A percentile compares a stretch with the other conserved stretches of the same genome.
Evolutionary conservation across 1,140 invertebrate genomes (phyloP).

Genomic region (Dendroctonus ponderosae): DNA sequence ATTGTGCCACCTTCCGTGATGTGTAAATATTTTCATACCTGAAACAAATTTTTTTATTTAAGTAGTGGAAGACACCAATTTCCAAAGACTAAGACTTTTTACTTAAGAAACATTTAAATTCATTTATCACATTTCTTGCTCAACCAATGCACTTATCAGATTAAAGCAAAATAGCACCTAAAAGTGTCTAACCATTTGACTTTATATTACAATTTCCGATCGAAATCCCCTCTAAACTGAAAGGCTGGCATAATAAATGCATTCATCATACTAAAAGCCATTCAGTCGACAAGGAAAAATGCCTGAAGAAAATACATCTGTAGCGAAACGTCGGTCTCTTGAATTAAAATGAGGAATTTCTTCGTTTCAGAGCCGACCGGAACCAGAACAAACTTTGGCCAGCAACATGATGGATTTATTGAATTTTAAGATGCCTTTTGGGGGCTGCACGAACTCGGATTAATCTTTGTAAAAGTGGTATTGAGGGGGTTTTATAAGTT

Average conservation of each 20-base stretch:
- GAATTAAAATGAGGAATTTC: constrained; percentile 28
- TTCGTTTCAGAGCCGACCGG: constrained; percentile 17
- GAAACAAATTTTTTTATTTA: too few relatives aligned
- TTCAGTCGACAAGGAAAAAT: constrained; percentile 23
- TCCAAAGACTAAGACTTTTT: too few relatives aligned
- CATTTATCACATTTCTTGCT: too few relatives aligned
- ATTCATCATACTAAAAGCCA: constrained; percentile 21
- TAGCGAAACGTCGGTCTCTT: constrained; percentile 24
- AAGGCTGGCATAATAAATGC: constrained; percentile 13
- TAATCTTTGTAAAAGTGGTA: constrained; percentile 33
- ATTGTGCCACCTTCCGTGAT: too few relatives aligned
- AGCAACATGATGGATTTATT: constrained; percentile 35
- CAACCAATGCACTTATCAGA: too few relatives aligned
- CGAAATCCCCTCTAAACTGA: background rate
- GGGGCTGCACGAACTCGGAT: constrained; percentile 24
- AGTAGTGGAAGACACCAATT: too few relatives aligned
- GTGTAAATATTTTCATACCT: too few relatives aligned
- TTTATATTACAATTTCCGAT: too few relatives aligned
- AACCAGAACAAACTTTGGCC: constrained; percentile 33
- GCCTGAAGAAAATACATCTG: constrained; percentile 15
- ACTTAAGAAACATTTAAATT: too few relatives aligned
- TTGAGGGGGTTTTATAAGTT: constrained; percentile 25
- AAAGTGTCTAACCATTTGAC: too few relatives aligned
- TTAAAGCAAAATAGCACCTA: too few relatives aligned
- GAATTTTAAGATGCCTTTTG: constrained; percentile 36